phyloP scores from a whole-genome alignment of 2,888 invertebrate genomes.

The Drosophila emarginata region DNA sequence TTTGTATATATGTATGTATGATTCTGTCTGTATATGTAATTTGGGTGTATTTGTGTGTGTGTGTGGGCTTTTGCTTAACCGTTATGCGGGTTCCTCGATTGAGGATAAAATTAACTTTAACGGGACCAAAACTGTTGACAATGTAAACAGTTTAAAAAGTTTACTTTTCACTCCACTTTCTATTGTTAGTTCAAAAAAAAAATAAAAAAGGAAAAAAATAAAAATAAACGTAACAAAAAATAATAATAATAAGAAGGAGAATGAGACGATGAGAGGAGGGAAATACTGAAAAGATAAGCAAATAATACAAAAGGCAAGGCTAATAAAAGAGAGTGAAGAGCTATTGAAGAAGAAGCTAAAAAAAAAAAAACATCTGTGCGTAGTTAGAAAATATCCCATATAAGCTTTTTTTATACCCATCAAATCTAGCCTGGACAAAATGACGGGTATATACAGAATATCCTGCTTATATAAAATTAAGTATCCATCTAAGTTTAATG shows the following conservation, averaged over 20 bases:
- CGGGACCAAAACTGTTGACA: conserved; percentile 45
- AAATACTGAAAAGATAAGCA: conserved; percentile 43
- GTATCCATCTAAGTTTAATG: too few relatives aligned
- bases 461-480: too few relatives aligned
- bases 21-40: too few relatives aligned
- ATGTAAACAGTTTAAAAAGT: conserved; percentile 57
- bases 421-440: background rate
- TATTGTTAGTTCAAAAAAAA: conserved; percentile 5
- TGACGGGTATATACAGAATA: background rate
- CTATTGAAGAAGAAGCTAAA: conserved; percentile 1
- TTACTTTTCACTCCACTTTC: conserved; percentile 28
- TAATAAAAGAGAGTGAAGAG: conserved; percentile 34
- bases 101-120: conserved; percentile 45
- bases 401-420: conserved; percentile 15
- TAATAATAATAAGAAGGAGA: background rate
- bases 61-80: background rate
- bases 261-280: background rate
- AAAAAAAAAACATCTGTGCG: conserved; percentile 55
- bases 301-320: conserved; percentile 41
- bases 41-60: conserved; percentile 50
- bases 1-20: conserved; percentile 44
- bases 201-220: background rate
- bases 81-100: conserved; percentile 20
- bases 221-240: background rate
- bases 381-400: conserved; percentile 29